Evolutionary conservation across 2,797 vertebrate genomes (phyloP), one percentile per base, ranked within the genome.

Genomic region (Pipistrellus pygmaeus): DNA sequence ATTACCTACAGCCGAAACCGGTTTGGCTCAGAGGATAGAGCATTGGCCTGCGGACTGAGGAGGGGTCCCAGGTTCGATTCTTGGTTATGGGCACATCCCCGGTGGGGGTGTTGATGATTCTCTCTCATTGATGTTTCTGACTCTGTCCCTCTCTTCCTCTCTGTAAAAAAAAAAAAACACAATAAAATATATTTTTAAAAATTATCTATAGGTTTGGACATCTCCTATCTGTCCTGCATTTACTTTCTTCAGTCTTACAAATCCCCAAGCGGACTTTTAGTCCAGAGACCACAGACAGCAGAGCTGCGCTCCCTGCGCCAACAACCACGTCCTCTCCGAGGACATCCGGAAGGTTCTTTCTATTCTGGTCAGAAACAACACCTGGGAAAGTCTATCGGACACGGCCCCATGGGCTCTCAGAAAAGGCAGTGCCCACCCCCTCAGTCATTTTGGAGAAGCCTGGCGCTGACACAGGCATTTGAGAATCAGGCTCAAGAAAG

Each of bases 401-500:
- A 60, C 12, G 57, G 11, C 27, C 57, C 6, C 0, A 1, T 8
- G 25, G 25, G 55, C 35, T 13, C 25, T 6, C 41, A 77, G 25
- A 15, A 21, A 21, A 20, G 53, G 48, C 64, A 35, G 35, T 2
- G 3, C 7, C 13, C 38, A 15, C 38, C 21, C 62, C 53, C 64
- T 35, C 13, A 38, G 17, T 21, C 13, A 14, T 48, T 20, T 15
- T 5, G 2, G 46, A 68, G 35, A 38, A 44, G 17, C 21, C 1
- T 0, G 2, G 68, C 4, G 46, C 30, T 48, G 41, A 44, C 27
- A 15, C 1, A 64, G 51, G 48, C 5, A 17, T 20, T 8, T 25
- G 60, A 21, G 25, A 30, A 13, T 7, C 6, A 0, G 0, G 27
- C 11, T 0, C 4, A 18, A 48, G 53, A 44, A 35, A 9, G 44